Conservation (phyloP, 30 jellyfish, hydroid and myxozoan species). For the Aurelia sp. region DNA sequence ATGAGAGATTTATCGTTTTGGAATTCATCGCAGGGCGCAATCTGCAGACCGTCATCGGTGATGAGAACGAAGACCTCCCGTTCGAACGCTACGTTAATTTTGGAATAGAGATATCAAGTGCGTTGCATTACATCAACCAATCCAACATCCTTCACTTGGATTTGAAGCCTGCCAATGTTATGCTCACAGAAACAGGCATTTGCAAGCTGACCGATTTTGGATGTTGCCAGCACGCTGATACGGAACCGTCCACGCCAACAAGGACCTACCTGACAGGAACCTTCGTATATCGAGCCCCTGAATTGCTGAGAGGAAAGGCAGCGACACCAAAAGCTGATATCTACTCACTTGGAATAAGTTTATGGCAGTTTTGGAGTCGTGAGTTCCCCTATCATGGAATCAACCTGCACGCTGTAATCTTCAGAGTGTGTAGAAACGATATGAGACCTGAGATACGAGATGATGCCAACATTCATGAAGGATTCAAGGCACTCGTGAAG, state of each 20-base stretch:
- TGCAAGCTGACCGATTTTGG: slow-evolving; percentile 94
- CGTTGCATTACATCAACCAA: slow-evolving; percentile 70
- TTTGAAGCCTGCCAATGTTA: slow-evolving; percentile 85
- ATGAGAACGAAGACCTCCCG: slow-evolving; percentile 32
- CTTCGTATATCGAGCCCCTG: slow-evolving; percentile 92
- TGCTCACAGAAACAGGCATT: slow-evolving; percentile 70
- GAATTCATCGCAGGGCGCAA: slow-evolving; percentile 86
- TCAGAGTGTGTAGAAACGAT: slow-evolving; percentile 69
- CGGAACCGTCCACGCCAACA: slow-evolving; percentile 62
- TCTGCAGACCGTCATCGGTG: slow-evolving; percentile 75
- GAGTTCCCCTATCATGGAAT: slow-evolving; percentile 81
- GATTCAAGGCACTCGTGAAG: slow-evolving; percentile 61
- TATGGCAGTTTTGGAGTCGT: slow-evolving; percentile 97
- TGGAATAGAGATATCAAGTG: slow-evolving; percentile 77
- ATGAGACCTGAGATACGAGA: slow-evolving; percentile 68
- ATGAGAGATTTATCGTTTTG: slow-evolving; percentile 56
- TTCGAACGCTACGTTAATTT: slow-evolving; percentile 27
- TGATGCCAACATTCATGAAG: slow-evolving; percentile 24
- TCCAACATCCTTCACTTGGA: slow-evolving; percentile 80
- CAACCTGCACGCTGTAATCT: slow-evolving; percentile 89
- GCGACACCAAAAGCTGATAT: slow-evolving; percentile 81
- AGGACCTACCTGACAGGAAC: slow-evolving; percentile 86
- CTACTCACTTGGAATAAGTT: slow-evolving; percentile 82
- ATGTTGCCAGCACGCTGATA: slow-evolving; percentile 75
- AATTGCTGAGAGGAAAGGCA: slow-evolving; percentile 67